Conservation (phyloP, 2,888 invertebrate genomes). For the Yponomeuta sedellus region DNA sequence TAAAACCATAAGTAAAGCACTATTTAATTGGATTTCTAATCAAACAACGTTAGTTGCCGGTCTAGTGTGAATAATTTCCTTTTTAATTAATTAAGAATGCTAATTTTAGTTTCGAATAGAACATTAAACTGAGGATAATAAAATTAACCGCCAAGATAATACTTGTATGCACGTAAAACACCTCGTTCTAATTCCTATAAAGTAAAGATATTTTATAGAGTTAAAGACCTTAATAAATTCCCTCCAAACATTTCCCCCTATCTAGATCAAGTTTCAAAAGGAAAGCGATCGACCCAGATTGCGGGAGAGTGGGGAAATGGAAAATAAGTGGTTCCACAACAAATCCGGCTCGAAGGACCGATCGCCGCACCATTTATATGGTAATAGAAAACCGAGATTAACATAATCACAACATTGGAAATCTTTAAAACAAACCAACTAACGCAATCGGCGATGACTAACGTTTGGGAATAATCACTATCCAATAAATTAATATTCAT, state of each 20-base stretch:
- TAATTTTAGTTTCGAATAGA: background rate
- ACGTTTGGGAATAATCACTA: background rate
- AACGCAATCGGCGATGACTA: background rate
- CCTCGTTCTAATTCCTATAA: background rate
- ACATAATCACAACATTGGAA: conserved; percentile 27
- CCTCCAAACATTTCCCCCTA: conserved; percentile 31
- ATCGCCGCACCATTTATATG: conserved; percentile 44
- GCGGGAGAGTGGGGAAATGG: conserved; percentile 40
- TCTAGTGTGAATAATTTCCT: background rate
- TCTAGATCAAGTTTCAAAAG: conserved; percentile 29
- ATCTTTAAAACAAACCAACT: conserved; percentile 5
- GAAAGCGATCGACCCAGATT: conserved; percentile 38
- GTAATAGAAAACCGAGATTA: conserved; percentile 38
- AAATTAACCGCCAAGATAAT: background rate
- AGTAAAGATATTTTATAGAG: background rate
- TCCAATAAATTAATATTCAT: conserved; percentile 11
- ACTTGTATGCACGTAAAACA: background rate
- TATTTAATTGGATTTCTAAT: background rate
- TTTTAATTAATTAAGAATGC: background rate
- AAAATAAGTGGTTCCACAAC: conserved; percentile 44
- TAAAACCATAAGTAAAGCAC: background rate
- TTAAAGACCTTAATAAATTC: conserved; percentile 25
- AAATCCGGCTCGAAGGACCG: conserved; percentile 39
- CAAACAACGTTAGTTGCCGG: background rate
- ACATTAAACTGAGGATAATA: background rate